These are phyloP conservation scores for Laspeyria flexula DNA, from an alignment of 2,888 invertebrate species.

Conservation along the genomic window DNA sequence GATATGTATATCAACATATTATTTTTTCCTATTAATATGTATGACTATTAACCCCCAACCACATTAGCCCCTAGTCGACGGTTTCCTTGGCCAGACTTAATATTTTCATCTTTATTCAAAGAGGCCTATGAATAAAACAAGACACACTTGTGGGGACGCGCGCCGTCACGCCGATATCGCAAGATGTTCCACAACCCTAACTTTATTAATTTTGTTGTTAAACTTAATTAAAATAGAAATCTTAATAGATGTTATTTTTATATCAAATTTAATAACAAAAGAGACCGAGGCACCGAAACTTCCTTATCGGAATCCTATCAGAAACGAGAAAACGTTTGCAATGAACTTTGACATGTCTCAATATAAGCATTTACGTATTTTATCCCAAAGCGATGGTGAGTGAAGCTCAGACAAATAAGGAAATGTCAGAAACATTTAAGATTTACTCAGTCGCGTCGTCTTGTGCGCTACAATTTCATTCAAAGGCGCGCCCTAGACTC, in stretches of 20 bases:
- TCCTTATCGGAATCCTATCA: slow-evolving; percentile 7
- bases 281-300: slow-evolving; percentile 12
- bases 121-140: slow-evolving; percentile 82
- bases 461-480: slow-evolving; percentile 14
- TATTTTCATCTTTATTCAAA: slow-evolving; percentile 86
- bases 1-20: slow-evolving; percentile 55
- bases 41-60: slow-evolving; percentile 75
- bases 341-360: slow-evolving; percentile 28
- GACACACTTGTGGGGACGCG: slow-evolving; percentile 57
- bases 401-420: slow-evolving; percentile 27
- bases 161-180: slow-evolving; percentile 62
- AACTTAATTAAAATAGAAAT: slow-evolving; percentile 69
- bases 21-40: slow-evolving; percentile 76
- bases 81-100: slow-evolving; percentile 75
- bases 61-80: slow-evolving; percentile 70
- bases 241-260: not conserved
- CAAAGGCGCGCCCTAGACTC: slow-evolving; percentile 18
- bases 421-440: slow-evolving; percentile 13
- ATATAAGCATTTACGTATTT: slow-evolving; percentile 34
- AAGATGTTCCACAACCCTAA: slow-evolving; percentile 64
- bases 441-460: not conserved
- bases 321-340: slow-evolving; percentile 15
- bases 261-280: not conserved
- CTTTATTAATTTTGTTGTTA: slow-evolving; percentile 73
- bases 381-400: slow-evolving; percentile 19